Percentiles rank a stretch among this genome's conserved stretches.
These are phyloP conservation scores for Arctia plantaginis DNA, from an alignment of 2,888 invertebrate species.

Conservation along the genomic window DNA sequence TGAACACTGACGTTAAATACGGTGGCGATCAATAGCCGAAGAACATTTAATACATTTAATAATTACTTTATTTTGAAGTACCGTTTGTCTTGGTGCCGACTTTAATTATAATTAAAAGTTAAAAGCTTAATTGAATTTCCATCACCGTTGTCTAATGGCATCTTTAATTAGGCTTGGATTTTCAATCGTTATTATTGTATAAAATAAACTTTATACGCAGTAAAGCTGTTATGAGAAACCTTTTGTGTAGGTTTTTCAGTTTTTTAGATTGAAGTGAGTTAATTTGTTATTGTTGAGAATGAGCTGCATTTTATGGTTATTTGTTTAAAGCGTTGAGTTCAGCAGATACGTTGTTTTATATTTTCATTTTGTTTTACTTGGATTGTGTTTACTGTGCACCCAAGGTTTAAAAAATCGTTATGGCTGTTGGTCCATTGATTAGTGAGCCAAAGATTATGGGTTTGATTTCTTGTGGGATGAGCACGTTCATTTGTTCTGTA, in stretches of 20 bases:
- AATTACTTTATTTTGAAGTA: slow-evolving; percentile 36
- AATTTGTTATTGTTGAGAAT: slow-evolving; percentile 2
- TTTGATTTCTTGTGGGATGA: neutral
- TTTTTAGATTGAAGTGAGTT: neutral
- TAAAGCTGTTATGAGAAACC: slow-evolving; percentile 8
- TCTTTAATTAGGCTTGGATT: slow-evolving; percentile 9
- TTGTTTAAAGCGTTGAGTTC: neutral
- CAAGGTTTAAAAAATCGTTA: neutral
- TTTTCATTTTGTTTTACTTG: neutral
- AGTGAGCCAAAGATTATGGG: neutral
- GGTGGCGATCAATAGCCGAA: slow-evolving; percentile 47
- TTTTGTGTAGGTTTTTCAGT: slow-evolving; percentile 5
- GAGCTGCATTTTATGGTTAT: neutral
- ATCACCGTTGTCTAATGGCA: slow-evolving; percentile 3
- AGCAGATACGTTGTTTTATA: neutral
- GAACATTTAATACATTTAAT: slow-evolving; percentile 30
- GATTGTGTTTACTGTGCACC: neutral
- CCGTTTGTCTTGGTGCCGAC: slow-evolving; percentile 18
- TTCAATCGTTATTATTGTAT: slow-evolving; percentile 8
- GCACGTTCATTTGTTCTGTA: neutral
- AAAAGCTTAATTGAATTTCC: slow-evolving; percentile 19
- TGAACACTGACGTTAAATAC: slow-evolving; percentile 47
- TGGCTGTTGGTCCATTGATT: too few relatives aligned
- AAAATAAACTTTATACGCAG: slow-evolving; percentile 1
- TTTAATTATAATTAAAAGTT: slow-evolving; percentile 22